phyloP scores from a whole-genome alignment of 2,113 vertebrate genomes.

The Sturnira hondurensis region DNA sequence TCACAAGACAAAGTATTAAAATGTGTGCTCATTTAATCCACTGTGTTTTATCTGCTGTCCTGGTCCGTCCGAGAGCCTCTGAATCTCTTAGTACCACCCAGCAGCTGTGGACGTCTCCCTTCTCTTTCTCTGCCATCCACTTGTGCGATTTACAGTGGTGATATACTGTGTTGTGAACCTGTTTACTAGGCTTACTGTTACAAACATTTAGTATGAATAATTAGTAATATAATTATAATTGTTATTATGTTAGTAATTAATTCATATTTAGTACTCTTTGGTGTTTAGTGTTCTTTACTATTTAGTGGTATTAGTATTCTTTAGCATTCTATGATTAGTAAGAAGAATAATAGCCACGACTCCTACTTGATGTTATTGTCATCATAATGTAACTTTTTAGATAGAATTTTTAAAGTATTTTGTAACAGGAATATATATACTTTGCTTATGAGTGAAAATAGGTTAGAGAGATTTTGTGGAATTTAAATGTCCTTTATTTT shows the following conservation, averaged over 20 bases:
- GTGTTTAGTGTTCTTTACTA: neutral
- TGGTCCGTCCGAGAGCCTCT: neutral
- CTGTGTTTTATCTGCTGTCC: neutral
- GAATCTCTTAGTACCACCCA: neutral
- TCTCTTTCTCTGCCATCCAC: neutral
- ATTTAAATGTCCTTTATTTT: neutral
- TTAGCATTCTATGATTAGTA: neutral
- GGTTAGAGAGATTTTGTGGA: neutral
- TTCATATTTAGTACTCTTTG: neutral
- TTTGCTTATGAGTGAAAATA: neutral
- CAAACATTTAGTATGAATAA: neutral
- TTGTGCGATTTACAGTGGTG: neutral
- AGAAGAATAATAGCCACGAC: neutral
- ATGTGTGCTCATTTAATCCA: constrained; percentile 76
- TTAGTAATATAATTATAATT: neutral
- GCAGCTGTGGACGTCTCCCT: neutral
- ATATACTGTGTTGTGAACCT: neutral
- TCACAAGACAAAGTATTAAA: constrained; percentile 84
- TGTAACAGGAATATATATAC: neutral
- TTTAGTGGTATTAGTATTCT: neutral
- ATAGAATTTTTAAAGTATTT: neutral
- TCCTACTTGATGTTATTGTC: neutral
- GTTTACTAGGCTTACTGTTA: neutral
- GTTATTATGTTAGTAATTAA: neutral
- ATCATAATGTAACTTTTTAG: neutral